These are phyloP conservation scores for Lycocorax pyrrhopterus DNA, from an alignment of 2,113 vertebrate genomes.

Conservation along the genomic window DNA sequence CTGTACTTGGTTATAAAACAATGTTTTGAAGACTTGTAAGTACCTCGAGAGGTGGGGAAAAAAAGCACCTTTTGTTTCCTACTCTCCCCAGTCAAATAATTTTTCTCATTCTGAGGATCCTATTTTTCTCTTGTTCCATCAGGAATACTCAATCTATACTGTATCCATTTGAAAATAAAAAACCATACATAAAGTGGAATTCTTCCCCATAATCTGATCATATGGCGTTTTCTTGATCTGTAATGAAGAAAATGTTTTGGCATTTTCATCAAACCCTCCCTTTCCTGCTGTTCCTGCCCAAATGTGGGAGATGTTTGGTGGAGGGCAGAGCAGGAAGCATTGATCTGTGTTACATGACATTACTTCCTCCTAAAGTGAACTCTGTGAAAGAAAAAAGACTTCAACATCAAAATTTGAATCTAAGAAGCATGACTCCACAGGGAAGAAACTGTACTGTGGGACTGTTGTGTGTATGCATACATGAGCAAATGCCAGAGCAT, in stretches of 20 bases:
- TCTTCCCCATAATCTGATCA: background rate
- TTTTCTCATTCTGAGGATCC: background rate
- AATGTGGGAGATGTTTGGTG: background rate
- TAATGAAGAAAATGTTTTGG: slow-evolving; percentile 1
- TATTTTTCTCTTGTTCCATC: background rate
- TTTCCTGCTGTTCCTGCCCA: background rate
- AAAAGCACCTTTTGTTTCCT: background rate
- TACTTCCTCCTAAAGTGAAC: background rate
- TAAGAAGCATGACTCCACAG: background rate
- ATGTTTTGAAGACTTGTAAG: background rate
- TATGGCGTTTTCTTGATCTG: background rate
- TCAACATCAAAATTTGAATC: background rate
- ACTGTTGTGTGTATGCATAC: background rate
- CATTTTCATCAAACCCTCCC: background rate
- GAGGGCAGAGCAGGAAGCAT: background rate
- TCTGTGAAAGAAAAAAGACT: background rate
- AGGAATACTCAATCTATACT: background rate
- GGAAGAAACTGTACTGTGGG: slow-evolving; percentile 4
- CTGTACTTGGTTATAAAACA: background rate
- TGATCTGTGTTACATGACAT: background rate
- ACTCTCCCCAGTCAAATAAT: background rate
- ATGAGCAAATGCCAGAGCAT: background rate
- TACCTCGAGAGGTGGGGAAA: background rate
- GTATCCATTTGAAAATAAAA: background rate
- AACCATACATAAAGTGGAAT: background rate